Conservation (phyloP, 2,797 vertebrate genomes). For the Pipistrellus kuhlii region DNA sequence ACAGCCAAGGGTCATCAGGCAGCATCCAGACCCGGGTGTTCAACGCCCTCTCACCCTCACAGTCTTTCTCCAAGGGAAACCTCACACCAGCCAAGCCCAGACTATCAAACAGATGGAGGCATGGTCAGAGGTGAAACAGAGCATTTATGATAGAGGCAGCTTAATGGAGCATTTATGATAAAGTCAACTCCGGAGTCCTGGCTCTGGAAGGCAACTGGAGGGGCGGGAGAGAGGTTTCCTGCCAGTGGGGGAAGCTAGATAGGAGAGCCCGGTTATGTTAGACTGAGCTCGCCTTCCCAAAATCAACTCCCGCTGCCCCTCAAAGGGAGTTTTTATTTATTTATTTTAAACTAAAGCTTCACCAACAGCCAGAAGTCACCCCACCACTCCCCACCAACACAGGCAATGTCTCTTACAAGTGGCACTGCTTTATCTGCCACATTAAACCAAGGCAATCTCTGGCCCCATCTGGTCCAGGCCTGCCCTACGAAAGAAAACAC, state of each 20-base stretch:
- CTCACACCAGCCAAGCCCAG: background rate
- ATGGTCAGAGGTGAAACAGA: background rate
- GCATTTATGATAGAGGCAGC: background rate
- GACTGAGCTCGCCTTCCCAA: background rate
- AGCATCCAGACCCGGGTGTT: background rate
- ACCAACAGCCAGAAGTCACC: background rate
- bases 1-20: background rate
- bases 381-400: no score
- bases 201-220: background rate
- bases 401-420: background rate
- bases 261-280: background rate
- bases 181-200: background rate
- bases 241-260: background rate
- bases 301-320: background rate
- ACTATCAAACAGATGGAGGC: background rate
- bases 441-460: background rate
- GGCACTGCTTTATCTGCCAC: background rate
- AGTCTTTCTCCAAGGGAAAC: constrained; percentile 28
- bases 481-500: background rate
- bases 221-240: background rate
- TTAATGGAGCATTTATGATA: background rate
- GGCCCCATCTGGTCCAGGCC: background rate
- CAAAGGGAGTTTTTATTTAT: background rate
- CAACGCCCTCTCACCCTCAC: background rate
- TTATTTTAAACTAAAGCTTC: background rate